These are phyloP conservation scores for Stichodactyla mertensii DNA, from an alignment of 64 coral and sea anemone genomes.

Conservation along the genomic window DNA sequence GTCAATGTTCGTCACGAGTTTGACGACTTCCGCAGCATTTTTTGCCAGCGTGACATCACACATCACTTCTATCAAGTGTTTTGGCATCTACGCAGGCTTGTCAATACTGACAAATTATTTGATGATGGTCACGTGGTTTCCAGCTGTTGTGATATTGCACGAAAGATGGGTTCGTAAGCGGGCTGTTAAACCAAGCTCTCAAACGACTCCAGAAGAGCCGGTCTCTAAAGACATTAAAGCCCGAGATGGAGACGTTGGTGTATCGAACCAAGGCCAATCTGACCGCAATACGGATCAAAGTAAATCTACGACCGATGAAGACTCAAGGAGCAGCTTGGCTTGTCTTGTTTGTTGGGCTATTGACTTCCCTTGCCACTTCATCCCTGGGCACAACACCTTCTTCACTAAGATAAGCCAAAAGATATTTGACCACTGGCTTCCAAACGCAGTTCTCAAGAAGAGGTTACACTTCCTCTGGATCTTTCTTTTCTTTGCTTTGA, in stretches of 20 bases:
- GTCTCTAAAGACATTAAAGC: not conserved
- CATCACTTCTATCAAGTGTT: constrained; percentile 81
- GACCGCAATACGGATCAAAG: too few species aligned
- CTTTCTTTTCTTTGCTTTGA: constrained; percentile 38
- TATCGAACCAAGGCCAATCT: not conserved
- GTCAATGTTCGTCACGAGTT: constrained; percentile 94
- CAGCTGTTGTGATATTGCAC: constrained; percentile 68
- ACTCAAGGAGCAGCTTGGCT: not conserved
- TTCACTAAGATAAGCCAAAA: constrained; percentile 34
- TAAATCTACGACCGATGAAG: not conserved
- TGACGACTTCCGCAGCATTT: constrained; percentile 94
- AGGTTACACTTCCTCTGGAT: constrained; percentile 59
- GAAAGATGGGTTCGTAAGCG: constrained; percentile 72
- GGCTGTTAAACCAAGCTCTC: not conserved
- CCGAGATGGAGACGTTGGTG: not conserved
- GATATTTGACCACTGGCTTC: constrained; percentile 54
- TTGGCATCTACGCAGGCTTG: constrained; percentile 87
- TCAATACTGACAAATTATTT: constrained; percentile 80
- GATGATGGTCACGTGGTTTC: constrained; percentile 94
- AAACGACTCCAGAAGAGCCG: not conserved
- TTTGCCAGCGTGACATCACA: constrained; percentile 76
- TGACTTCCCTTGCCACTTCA: constrained; percentile 70
- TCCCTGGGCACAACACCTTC: constrained; percentile 20
- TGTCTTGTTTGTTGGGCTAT: constrained; percentile 34
- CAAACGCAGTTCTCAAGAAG: constrained; percentile 65